phyloP scores from a whole-genome alignment of 2,797 vertebrate genomes.

The Argentina silus region DNA sequence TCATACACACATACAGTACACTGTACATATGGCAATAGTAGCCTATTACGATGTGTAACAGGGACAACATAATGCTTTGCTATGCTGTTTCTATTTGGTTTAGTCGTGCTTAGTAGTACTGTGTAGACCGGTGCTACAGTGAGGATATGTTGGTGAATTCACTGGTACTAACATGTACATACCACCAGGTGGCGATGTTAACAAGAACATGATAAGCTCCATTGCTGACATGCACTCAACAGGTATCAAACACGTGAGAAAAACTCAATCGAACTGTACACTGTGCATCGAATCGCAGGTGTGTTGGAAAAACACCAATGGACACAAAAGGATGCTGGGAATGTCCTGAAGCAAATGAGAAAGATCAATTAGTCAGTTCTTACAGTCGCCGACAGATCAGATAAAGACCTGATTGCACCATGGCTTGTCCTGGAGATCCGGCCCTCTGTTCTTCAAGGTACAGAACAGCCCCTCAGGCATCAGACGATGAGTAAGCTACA shows the following conservation, averaged over 20 bases:
- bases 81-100: too few species aligned
- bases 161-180: not conserved
- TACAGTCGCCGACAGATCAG: too few species aligned
- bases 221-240: not conserved
- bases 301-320: too few species aligned
- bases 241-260: not conserved
- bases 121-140: too few species aligned
- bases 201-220: not conserved
- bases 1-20: too few species aligned
- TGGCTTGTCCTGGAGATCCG: not conserved
- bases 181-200: not conserved
- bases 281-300: too few species aligned
- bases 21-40: too few species aligned
- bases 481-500: constrained; percentile 2
- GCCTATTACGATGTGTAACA: too few species aligned
- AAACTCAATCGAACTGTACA: not conserved
- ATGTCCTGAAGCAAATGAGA: not conserved
- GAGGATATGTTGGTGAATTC: too few species aligned
- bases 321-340: too few species aligned
- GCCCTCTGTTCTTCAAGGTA: not conserved
- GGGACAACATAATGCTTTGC: too few species aligned
- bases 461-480: not conserved
- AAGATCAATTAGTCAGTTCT: not conserved
- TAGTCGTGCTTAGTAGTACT: too few species aligned
- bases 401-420: not conserved